Evolutionary conservation across 1,140 invertebrate species (phyloP).

Genomic region (Tetramorium parvispinum): DNA sequence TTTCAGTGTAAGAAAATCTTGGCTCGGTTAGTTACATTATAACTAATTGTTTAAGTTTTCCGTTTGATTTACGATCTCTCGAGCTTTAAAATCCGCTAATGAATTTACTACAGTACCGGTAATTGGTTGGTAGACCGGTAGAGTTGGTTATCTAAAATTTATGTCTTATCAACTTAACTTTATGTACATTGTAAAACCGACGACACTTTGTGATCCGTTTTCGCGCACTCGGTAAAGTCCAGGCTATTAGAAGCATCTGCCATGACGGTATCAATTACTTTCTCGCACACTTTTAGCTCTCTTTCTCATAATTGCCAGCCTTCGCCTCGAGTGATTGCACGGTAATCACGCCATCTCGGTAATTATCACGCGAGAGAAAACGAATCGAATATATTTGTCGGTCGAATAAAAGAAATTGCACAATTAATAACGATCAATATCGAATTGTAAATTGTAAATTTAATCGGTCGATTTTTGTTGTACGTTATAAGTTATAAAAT

Average conservation of each 20-base stretch:
- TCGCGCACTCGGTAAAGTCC: background rate
- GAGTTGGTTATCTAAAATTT: background rate
- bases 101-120: background rate
- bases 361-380: conserved; percentile 69
- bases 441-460: conserved; percentile 24
- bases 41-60: background rate
- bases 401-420: conserved; percentile 57
- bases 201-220: background rate
- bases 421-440: conserved; percentile 62
- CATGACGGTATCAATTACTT: conserved; percentile 31
- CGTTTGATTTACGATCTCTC: background rate
- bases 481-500: background rate
- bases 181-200: background rate
- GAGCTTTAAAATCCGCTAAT: background rate
- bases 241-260: conserved; percentile 32
- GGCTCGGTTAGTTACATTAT: no score
- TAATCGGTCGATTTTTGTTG: background rate
- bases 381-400: conserved; percentile 17
- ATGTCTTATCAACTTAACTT: conserved; percentile 5
- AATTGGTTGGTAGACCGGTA: conserved; percentile 7
- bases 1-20: no score
- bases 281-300: conserved; percentile 14
- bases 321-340: conserved; percentile 25
- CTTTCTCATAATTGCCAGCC: conserved; percentile 54
- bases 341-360: conserved; percentile 40